A percentile compares a stretch with the other conserved stretches of the same genome.
Evolutionary conservation across 2,113 vertebrate genomes (phyloP).

Genomic region (Steatornis caripensis): DNA sequence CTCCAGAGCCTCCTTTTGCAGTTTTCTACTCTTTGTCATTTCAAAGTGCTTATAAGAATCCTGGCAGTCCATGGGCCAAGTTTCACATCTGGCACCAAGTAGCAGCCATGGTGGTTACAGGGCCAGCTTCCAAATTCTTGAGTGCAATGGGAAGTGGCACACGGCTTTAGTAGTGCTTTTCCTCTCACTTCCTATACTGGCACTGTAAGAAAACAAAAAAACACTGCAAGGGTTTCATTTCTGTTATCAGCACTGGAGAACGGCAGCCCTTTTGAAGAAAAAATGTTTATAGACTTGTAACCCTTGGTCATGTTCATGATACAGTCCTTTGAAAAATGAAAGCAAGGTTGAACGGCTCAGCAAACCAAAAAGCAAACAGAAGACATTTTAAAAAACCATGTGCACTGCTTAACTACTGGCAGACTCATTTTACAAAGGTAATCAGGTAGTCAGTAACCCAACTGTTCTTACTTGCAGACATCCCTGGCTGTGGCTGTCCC

Average conservation of each 20-base stretch:
- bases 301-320: not conserved
- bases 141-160: not conserved
- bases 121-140: not conserved
- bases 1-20: not conserved
- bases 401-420: not conserved
- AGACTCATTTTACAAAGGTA: not conserved
- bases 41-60: not conserved
- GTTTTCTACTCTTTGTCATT: not conserved
- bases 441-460: not conserved
- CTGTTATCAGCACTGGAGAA: not conserved
- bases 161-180: not conserved
- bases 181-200: not conserved
- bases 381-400: no score
- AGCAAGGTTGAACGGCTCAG: not conserved
- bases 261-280: not conserved
- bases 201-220: not conserved
- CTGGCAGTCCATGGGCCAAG: not conserved
- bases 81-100: not conserved
- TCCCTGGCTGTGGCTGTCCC: slow-evolving; percentile 81
- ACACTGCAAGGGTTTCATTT: not conserved
- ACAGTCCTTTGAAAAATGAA: not conserved
- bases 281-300: not conserved
- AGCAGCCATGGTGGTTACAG: not conserved
- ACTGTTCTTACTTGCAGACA: slow-evolving; percentile 83
- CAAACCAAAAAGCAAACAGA: not conserved